phyloP scores from a whole-genome alignment of 2,797 vertebrate genomes.

The Capromys pilorides region DNA sequence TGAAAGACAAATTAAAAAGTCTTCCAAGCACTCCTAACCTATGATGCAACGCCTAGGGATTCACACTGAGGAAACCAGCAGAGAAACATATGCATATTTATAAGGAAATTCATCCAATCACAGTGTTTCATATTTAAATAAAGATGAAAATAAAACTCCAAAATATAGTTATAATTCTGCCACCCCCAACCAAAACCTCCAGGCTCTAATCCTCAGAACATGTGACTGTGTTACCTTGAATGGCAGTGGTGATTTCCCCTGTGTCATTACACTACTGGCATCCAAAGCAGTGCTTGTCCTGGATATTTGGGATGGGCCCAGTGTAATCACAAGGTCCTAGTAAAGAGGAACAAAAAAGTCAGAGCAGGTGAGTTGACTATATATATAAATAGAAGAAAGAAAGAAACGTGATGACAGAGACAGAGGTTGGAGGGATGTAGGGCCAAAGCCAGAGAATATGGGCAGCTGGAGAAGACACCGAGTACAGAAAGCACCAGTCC shows the following conservation, averaged over 20 bases:
- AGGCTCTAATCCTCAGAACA: background rate
- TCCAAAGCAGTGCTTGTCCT: background rate
- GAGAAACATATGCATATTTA: constrained; percentile 29
- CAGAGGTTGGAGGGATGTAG: background rate
- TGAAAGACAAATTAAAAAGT: constrained; percentile 24
- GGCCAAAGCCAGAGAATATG: background rate
- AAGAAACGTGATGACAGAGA: background rate
- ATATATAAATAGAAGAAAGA: background rate
- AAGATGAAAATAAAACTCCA: constrained; percentile 45
- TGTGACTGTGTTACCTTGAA: background rate
- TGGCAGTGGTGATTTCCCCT: background rate
- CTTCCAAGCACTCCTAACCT: constrained; percentile 28
- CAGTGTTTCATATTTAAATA: background rate
- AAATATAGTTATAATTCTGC: background rate
- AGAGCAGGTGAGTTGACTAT: background rate
- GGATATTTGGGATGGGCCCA: background rate
- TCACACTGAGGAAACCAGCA: constrained; percentile 12
- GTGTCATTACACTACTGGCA: background rate
- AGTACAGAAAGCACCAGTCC: background rate
- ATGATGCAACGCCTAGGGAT: constrained; percentile 52
- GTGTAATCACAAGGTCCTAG: background rate
- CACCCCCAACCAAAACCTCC: background rate
- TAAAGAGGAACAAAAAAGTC: background rate
- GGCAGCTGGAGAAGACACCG: background rate
- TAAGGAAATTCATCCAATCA: background rate